These are phyloP conservation scores for Apis dorsata DNA, from an alignment of 1,140 invertebrate species.

Conservation along the genomic window DNA sequence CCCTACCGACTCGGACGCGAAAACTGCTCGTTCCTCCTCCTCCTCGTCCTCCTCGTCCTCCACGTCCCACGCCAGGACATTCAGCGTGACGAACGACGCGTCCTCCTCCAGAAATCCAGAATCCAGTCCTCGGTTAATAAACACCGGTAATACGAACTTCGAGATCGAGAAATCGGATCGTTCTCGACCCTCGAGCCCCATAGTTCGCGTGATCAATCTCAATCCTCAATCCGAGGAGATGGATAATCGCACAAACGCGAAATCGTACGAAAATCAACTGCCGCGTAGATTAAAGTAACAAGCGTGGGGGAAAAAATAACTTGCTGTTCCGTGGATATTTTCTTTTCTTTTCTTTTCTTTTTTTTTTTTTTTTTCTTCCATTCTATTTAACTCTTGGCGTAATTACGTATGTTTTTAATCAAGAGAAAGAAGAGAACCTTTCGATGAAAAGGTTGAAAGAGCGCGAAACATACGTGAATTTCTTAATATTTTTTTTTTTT, in stretches of 20 bases:
- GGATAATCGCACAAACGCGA: not conserved
- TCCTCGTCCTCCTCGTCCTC: conserved; percentile 59
- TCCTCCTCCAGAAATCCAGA: conserved; percentile 17
- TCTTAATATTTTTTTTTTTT: not conserved
- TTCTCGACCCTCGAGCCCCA: conserved; percentile 55
- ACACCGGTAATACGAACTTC: conserved; percentile 17
- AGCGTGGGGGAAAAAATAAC: not conserved
- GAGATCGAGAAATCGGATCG: conserved; percentile 44
- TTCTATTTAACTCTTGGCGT: not conserved
- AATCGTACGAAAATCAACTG: conserved; percentile 23
- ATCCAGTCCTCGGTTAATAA: not conserved
- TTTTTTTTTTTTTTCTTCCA: not conserved
- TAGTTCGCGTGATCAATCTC: conserved; percentile 46
- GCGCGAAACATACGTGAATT: not conserved
- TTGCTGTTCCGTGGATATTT: not conserved
- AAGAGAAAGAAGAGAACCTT: not conserved
- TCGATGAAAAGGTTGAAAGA: not conserved
- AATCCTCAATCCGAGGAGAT: conserved; percentile 9
- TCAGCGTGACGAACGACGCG: not conserved
- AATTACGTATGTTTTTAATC: not conserved
- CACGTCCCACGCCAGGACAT: conserved; percentile 40
- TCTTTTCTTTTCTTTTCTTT: not conserved
- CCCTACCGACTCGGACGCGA: conserved; percentile 52
- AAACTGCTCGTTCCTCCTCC: conserved; percentile 47
- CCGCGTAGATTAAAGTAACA: conserved; percentile 26